Conservation (phyloP, 2,888 invertebrate species). For the Yponomeuta sedellus region DNA sequence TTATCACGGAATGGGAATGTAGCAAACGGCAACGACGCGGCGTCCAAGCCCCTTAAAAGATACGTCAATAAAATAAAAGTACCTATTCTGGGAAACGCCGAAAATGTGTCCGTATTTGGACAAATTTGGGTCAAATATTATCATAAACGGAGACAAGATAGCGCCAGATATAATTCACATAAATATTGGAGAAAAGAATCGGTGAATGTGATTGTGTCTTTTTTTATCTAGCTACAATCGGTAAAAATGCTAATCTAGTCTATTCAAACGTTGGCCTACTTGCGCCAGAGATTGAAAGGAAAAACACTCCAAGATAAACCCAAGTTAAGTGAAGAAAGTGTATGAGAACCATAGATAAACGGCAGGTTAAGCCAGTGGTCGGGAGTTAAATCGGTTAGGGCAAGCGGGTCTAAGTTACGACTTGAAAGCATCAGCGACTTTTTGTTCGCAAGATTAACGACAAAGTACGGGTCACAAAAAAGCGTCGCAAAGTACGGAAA, state of each 20-base stretch:
- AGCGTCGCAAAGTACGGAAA: slow-evolving; percentile 66
- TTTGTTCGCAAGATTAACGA: slow-evolving; percentile 72
- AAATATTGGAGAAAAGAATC: too few species aligned
- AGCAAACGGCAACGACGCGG: too few species aligned
- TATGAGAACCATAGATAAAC: neutral
- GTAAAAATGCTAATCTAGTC: slow-evolving; percentile 56
- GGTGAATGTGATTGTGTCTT: too few species aligned
- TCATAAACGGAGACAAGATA: slow-evolving; percentile 51
- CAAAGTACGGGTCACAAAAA: slow-evolving; percentile 71
- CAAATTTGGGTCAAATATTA: slow-evolving; percentile 62
- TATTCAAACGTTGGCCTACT: slow-evolving; percentile 27
- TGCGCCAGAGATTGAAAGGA: neutral
- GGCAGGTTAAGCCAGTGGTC: neutral
- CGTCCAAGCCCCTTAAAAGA: too few species aligned
- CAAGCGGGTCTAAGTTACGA: slow-evolving; percentile 38
- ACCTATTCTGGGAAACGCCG: slow-evolving; percentile 40
- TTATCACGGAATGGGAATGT: too few species aligned
- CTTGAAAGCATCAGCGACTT: slow-evolving; percentile 54
- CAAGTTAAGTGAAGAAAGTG: neutral
- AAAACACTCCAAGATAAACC: neutral
- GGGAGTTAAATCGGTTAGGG: slow-evolving; percentile 1
- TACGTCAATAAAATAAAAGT: slow-evolving; percentile 60
- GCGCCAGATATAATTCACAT: slow-evolving; percentile 22
- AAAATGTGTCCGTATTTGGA: slow-evolving; percentile 62
- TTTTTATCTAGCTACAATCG: slow-evolving; percentile 25